These are phyloP conservation scores for Zoanthus sansibaricus DNA, from an alignment of 92 coral and sea anemone species.

Conservation along the genomic window DNA sequence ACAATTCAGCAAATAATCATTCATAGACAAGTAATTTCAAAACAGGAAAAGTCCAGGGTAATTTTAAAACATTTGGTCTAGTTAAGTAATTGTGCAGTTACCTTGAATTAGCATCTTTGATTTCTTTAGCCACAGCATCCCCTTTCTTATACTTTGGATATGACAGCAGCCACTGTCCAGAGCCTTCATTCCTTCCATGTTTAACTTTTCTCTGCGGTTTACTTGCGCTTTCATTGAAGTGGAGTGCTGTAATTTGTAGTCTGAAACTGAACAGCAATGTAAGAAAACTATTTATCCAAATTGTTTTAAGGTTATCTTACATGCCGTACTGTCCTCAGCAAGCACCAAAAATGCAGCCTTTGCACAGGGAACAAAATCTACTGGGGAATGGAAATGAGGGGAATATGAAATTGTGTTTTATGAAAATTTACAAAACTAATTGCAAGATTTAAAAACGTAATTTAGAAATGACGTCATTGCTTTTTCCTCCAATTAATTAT, in stretches of 20 bases:
- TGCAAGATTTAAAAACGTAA: no score
- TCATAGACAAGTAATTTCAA: not conserved
- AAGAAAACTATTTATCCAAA: not conserved
- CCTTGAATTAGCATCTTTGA: constrained; percentile 51
- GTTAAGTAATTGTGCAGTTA: constrained; percentile 9
- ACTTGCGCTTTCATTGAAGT: constrained; percentile 30
- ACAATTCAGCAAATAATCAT: not conserved
- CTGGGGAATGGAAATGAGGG: no score
- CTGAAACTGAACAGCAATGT: not conserved
- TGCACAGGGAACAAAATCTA: no score
- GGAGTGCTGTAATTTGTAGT: constrained; percentile 27
- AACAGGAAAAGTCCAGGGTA: not conserved
- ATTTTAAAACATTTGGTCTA: not conserved
- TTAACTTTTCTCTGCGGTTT: constrained; percentile 19
- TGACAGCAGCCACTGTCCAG: constrained; percentile 52
- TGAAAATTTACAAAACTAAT: no score
- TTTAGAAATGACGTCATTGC: no score
- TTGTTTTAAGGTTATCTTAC: not conserved
- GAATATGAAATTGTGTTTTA: no score
- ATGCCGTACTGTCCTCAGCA: no score
- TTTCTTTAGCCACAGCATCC: constrained; percentile 58
- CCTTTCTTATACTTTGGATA: constrained; percentile 61
- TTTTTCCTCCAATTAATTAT: no score
- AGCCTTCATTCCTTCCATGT: constrained; percentile 31
- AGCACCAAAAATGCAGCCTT: no score